Evolutionary conservation across 2,113 vertebrate species (phyloP).

Genomic region (Rattus norvegicus): DNA sequence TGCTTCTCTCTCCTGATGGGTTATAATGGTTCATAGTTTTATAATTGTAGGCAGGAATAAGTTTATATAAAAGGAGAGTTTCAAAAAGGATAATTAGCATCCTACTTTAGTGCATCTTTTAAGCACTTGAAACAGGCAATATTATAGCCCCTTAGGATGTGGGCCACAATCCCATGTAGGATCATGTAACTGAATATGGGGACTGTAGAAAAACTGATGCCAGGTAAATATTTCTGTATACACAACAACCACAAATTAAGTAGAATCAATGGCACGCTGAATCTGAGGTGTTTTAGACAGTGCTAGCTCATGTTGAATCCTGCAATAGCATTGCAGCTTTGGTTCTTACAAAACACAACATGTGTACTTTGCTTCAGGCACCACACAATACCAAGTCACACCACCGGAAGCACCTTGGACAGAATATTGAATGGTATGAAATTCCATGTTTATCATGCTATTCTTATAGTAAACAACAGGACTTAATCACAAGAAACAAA

Average conservation of each 20-base stretch:
- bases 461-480: background rate
- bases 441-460: background rate
- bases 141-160: background rate
- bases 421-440: background rate
- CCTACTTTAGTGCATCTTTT: slow-evolving; percentile 13
- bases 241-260: background rate
- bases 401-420: background rate
- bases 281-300: background rate
- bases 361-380: background rate
- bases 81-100: slow-evolving; percentile 24
- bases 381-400: background rate
- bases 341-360: background rate
- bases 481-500: background rate
- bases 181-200: background rate
- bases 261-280: background rate
- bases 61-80: background rate
- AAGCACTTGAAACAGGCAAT: background rate
- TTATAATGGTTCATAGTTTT: slow-evolving; percentile 15
- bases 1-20: slow-evolving; percentile 8
- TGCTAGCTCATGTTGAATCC: background rate
- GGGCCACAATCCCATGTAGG: background rate
- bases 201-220: background rate
- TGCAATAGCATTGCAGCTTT: background rate
- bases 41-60: slow-evolving; percentile 13
- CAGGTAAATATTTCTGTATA: background rate